Percentiles rank a stretch among this genome's conserved stretches.
These are phyloP conservation scores for Drosophila falleni DNA, from an alignment of 2,888 invertebrate species.

Conservation along the genomic window DNA sequence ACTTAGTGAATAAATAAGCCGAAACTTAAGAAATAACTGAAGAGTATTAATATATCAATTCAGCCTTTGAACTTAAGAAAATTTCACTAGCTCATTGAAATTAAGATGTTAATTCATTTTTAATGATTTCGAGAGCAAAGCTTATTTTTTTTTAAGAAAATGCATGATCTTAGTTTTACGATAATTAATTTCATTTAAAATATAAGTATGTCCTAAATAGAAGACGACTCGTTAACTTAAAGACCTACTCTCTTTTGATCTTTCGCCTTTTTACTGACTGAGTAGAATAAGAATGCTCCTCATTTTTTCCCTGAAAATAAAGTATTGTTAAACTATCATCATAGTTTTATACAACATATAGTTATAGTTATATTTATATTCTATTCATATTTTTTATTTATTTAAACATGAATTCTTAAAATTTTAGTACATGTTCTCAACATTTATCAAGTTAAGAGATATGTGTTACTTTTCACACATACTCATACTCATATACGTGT, in stretches of 20 bases:
- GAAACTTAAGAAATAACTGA: neutral
- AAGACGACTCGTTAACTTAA: neutral
- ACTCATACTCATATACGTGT: no score
- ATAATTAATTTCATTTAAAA: neutral
- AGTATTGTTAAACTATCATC: no score
- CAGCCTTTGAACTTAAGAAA: neutral
- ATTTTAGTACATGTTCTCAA: neutral
- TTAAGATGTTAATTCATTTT: neutral
- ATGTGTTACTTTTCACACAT: slow-evolving; percentile 7
- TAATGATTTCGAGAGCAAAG: neutral
- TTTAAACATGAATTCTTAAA: neutral
- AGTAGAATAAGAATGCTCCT: no score
- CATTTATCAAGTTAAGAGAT: neutral
- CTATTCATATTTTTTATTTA: neutral
- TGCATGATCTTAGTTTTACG: no score
- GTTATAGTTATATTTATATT: neutral
- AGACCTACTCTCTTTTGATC: neutral
- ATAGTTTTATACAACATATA: no score
- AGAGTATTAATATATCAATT: neutral
- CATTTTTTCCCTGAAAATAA: neutral
- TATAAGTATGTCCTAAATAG: neutral
- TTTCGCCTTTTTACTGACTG: neutral
- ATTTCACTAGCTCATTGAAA: neutral
- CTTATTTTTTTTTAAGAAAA: no score
- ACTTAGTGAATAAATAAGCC: neutral